Base-by-base conservation (phyloP, 2,113 vertebrate genomes). In the Siniperca knerii region DNA sequence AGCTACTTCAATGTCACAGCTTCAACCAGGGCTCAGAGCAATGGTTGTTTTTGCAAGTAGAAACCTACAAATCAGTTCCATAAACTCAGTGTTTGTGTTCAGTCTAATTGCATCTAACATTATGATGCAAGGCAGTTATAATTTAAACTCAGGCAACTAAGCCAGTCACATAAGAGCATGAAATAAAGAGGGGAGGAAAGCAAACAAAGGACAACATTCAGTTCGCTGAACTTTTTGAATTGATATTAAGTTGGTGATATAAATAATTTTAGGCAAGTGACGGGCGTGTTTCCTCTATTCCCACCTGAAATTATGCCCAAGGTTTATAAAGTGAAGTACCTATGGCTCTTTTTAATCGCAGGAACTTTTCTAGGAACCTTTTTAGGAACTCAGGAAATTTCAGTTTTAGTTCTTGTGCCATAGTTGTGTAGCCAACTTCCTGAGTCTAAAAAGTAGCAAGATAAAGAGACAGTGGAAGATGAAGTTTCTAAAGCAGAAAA, bases 361-460 rank as follows among this genome's bases (percentile, higher is more conserved):
- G 50, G 29, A 35, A 65, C 40, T 20, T 58, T 66, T 67, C 20
- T 40, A 8, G 61, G 61, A 64, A 83, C 20, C 25, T 35, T 48
- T 77, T 65, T 4, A 83, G 46, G 66, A 77, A 76, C 55, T 68
- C 16, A 25, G 25, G 25, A 25, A 25, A 50, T 67, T 21, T 65
- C n/a, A 8, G 18, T 73, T 35, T 13, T 52, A 8, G 69, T 50
- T 25, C 21, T 20, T 66, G 18, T n/a, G 44, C n/a, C 12, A 2
- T n/a, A 35, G 37, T 10, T 35, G 21, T 65, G 37, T 8, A 5
- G 29, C 58, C 67, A 66, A 66, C 18, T 54, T 71, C 35, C 33
- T 25, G 9, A 37, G 13, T 55, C 46, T 37, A 15, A 29, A 72
- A 54, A 66, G 10, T n/a, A n/a, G 8, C 6, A 6, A 21, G 29